Conservation (phyloP, 2,113 vertebrate genomes). For the Proterorhinus semilunaris region DNA sequence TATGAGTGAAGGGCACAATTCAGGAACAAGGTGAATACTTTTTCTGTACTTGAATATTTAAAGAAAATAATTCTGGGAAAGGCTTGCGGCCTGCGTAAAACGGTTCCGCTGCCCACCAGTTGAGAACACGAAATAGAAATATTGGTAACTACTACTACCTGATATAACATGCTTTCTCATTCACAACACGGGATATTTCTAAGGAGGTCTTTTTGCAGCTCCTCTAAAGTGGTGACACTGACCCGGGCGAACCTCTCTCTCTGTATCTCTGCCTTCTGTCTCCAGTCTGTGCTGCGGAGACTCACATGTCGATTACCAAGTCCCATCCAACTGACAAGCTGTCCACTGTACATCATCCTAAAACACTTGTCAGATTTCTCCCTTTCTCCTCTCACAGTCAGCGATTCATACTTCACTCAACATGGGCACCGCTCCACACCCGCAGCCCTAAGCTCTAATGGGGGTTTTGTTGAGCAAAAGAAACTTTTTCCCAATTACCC, state of each 20-base stretch:
- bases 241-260: constrained; percentile 5
- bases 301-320: too few species aligned
- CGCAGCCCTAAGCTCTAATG: constrained; percentile 42
- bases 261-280: constrained; percentile 8
- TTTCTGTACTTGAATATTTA: too few species aligned
- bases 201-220: not conserved
- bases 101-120: too few species aligned
- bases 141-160: too few species aligned
- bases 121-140: not conserved
- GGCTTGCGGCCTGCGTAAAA: not conserved
- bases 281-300: constrained; percentile 21
- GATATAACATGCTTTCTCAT: too few species aligned
- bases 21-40: too few species aligned
- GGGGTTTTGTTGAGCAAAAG: constrained; percentile 37
- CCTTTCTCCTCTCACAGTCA: constrained; percentile 2
- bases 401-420: constrained; percentile 34
- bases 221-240: constrained; percentile 3
- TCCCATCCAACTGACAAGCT: constrained; percentile 63
- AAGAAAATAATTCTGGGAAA: not conserved
- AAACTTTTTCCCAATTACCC: constrained; percentile 60
- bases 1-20: too few species aligned
- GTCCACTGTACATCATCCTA: constrained; percentile 51
- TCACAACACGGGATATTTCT: too few species aligned
- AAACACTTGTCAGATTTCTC: constrained; percentile 52
- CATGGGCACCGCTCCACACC: constrained; percentile 29